Evolutionary conservation across 2,113 vertebrate genomes (phyloP), one percentile per base, ranked within the genome.

Genomic region (Nesoenas mayeri): DNA sequence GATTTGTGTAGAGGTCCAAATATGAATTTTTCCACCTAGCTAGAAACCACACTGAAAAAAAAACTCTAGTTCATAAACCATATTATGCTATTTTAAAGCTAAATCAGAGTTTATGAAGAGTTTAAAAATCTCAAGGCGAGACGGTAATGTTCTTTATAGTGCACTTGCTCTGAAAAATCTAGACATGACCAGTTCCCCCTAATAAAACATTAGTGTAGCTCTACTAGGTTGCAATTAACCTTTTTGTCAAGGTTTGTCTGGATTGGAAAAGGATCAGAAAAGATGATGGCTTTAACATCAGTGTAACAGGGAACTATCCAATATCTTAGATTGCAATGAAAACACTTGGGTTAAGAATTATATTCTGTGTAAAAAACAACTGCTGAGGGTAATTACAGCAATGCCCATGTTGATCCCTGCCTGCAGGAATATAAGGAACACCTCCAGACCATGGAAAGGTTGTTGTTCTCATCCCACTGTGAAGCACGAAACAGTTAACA

Each of bases 141-240:
- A 81, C 79, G 79, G 94, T 96, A 92, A 67, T 66, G 65, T 86
- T 81, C 91, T 92, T 96, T 92, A 91, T n/a, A 92, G 92, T 53
- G 91, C 80, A 93, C 86, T 94, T 96, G 85, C 92, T 97, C 84
- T 97, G 86, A 85, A 97, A 97, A 98, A 95, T 85, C 65, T 74
- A 79, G 44, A 66, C 58, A 79, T 75, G 79, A 81, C 94, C 91
- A 56, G 73, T 21, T 90, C 72, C 93, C 82, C 96, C 96, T 93
- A 97, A 96, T 96, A 98, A 98, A 98, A 97, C 80, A 97, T 97
- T 86, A 97, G 88, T 60, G 86, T 95, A 97, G 91, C 80, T 96
- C 93, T 95, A 77, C 65, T 96, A 95, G 85, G 81, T 91, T 95
- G 91, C 97, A 98, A 97, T 98, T 98, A 98, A 98, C 98, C 97